phyloP scores from a whole-genome alignment of 2,888 invertebrate genomes.

The Drymonia ruficornis region DNA sequence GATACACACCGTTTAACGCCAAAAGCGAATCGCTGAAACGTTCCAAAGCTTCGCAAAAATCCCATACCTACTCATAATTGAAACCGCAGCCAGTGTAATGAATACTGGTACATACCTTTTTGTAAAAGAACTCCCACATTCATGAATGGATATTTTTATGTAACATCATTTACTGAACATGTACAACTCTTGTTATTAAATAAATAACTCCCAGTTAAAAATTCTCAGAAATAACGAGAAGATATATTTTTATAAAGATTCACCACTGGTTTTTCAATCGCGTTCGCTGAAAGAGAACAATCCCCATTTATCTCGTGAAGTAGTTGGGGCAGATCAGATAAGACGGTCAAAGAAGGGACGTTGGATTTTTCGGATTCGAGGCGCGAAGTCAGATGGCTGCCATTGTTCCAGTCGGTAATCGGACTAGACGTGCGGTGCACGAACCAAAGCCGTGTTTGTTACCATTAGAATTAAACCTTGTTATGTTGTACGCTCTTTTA shows the following conservation, averaged over 20 bases:
- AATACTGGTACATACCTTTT: constrained; percentile 26
- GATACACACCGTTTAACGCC: constrained; percentile 67
- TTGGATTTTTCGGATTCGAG: constrained; percentile 61
- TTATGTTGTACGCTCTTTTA: constrained; percentile 9
- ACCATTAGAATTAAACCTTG: constrained; percentile 16
- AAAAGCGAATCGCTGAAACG: constrained; percentile 55
- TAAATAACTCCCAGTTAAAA: too few species aligned
- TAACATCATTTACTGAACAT: too few species aligned
- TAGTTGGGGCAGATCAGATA: constrained; percentile 65
- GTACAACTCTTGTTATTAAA: too few species aligned
- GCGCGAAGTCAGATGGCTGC: constrained; percentile 40
- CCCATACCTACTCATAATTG: constrained; percentile 54
- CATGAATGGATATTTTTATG: neutral
- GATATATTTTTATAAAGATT: constrained; percentile 43
- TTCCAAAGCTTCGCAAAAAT: constrained; percentile 52
- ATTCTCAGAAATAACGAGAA: neutral
- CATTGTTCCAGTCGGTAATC: constrained; percentile 37
- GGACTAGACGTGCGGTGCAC: constrained; percentile 27
- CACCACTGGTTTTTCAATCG: constrained; percentile 59
- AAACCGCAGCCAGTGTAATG: constrained; percentile 52
- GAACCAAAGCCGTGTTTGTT: constrained; percentile 15
- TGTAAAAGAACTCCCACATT: neutral
- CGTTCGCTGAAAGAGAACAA: constrained; percentile 60
- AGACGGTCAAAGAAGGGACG: constrained; percentile 57
- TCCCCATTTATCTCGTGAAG: constrained; percentile 69